Conservation (phyloP, 2,888 invertebrate genomes). For the Philonicus albiceps region DNA sequence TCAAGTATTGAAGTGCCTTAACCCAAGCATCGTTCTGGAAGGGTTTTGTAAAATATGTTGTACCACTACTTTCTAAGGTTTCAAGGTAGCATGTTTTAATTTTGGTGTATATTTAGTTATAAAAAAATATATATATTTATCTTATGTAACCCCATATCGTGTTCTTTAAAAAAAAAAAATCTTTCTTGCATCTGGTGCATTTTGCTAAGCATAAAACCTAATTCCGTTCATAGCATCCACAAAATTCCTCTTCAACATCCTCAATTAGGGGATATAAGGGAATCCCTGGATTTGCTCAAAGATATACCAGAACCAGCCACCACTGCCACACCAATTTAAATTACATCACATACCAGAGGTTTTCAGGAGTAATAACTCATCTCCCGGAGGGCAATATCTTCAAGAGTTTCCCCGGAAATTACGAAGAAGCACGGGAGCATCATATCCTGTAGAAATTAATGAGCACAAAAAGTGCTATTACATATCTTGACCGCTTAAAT, state of each 20-base stretch:
- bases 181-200: not conserved
- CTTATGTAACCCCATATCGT: not conserved
- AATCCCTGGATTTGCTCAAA: not conserved
- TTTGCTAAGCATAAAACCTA: not conserved
- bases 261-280: not conserved
- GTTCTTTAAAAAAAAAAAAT: not conserved
- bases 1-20: not conserved
- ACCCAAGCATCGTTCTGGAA: not conserved
- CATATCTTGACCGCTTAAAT: constrained; percentile 24
- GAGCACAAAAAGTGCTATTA: constrained; percentile 3
- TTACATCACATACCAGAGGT: not conserved
- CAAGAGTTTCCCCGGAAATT: not conserved
- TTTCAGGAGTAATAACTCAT: not conserved
- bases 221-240: not conserved
- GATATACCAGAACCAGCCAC: not conserved
- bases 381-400: not conserved
- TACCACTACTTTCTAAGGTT: not conserved
- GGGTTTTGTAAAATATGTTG: not conserved
- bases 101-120: not conserved
- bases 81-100: not conserved
- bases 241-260: not conserved
- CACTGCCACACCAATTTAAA: not conserved
- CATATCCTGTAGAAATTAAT: not conserved
- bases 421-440: not conserved
- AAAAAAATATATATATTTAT: not conserved